These are phyloP conservation scores for Garrulus glandarius DNA, from an alignment of 2,797 vertebrate genomes.

Conservation along the genomic window DNA sequence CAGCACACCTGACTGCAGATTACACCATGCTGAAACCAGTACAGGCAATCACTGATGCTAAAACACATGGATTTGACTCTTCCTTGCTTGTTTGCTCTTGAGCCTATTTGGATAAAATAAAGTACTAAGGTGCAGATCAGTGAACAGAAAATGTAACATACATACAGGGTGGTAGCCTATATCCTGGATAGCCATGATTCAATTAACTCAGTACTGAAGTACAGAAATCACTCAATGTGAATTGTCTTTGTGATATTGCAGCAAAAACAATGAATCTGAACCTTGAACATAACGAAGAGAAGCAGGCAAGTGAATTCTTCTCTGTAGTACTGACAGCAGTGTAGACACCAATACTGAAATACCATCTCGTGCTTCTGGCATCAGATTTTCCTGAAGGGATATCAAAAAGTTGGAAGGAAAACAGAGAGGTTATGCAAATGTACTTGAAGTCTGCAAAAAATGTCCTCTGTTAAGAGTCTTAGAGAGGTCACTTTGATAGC, in stretches of 20 bases:
- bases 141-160: not conserved
- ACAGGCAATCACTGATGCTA: not conserved
- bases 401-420: not conserved
- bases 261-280: not conserved
- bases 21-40: not conserved
- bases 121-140: not conserved
- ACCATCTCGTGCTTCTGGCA: not conserved
- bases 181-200: not conserved
- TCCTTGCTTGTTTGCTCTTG: not conserved
- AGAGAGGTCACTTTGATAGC: not conserved
- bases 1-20: not conserved
- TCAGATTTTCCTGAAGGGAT: not conserved
- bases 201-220: not conserved
- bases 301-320: not conserved
- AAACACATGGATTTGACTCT: not conserved
- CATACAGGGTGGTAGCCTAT: not conserved
- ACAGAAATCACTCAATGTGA: not conserved
- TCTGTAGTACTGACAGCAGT: not conserved
- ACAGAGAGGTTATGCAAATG: not conserved
- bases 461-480: not conserved
- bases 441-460: not conserved
- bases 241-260: not conserved
- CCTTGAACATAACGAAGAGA: not conserved
- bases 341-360: not conserved
- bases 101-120: not conserved